These are phyloP conservation scores for Hemiscyllium ocellatum DNA, from an alignment of 2,113 vertebrate genomes.

Conservation along the genomic window DNA sequence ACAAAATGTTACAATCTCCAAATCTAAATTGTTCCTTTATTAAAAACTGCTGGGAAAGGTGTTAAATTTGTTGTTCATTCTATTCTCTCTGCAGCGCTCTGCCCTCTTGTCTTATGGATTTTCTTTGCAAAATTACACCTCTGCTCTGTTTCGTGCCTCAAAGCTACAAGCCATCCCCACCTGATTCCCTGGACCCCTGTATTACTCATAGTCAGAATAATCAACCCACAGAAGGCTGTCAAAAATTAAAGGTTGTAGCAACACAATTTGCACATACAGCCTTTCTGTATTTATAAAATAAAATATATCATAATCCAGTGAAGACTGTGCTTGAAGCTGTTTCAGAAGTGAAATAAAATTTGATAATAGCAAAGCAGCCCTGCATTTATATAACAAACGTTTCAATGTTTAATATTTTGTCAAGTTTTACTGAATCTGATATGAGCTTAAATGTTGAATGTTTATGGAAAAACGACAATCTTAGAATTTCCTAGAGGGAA, in stretches of 20 bases:
- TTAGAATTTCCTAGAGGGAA: not conserved
- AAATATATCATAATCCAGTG: not conserved
- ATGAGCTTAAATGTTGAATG: not conserved
- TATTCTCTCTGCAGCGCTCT: not conserved
- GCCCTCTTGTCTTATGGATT: not conserved
- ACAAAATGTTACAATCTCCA: not conserved
- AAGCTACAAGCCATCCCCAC: conserved; percentile 40
- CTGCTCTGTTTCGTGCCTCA: not conserved
- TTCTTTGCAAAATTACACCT: conserved; percentile 35
- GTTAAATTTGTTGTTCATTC: conserved; percentile 29
- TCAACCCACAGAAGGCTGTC: conserved; percentile 42
- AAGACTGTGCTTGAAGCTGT: not conserved
- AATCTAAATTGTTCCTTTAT: not conserved
- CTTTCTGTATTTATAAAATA: not conserved
- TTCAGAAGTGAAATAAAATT: not conserved
- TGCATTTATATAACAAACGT: not conserved
- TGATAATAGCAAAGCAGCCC: not conserved
- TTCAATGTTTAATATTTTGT: not conserved
- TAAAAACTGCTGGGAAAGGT: conserved; percentile 14
- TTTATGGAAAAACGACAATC: not conserved
- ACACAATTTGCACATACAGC: conserved; percentile 40
- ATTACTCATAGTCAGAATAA: conserved; percentile 44
- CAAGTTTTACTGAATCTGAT: not conserved
- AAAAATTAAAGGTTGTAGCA: conserved; percentile 36
- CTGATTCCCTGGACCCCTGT: conserved; percentile 40